Percentiles rank a stretch among this genome's conserved stretches.
Conservation (phyloP, 2,113 vertebrate species). For the Poeciliopsis occidentalis region DNA sequence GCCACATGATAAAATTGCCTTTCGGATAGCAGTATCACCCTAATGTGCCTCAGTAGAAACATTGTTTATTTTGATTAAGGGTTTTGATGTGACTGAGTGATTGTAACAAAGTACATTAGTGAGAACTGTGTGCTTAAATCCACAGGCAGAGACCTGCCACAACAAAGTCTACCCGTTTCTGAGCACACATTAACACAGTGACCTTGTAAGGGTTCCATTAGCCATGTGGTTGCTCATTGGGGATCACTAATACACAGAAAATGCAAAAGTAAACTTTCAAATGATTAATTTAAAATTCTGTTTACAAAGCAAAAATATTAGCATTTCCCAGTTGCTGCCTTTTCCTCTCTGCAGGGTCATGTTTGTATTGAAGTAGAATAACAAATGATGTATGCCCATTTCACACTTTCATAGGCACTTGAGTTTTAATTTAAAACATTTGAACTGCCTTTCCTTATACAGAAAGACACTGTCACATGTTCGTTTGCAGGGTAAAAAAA, state of each 20-base stretch:
- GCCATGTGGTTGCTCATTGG: conserved; percentile 64
- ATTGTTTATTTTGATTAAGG: conserved; percentile 67
- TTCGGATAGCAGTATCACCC: conserved; percentile 45
- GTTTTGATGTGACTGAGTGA: conserved; percentile 56
- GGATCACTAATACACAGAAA: conserved; percentile 75
- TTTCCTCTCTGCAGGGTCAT: background rate
- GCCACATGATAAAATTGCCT: conserved; percentile 29
- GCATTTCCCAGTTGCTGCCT: background rate
- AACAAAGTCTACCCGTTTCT: background rate
- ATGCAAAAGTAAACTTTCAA: conserved; percentile 19
- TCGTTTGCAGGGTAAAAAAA: too few relatives aligned
- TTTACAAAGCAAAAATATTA: background rate
- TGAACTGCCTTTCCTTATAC: too few relatives aligned
- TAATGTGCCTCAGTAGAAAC: conserved; percentile 56
- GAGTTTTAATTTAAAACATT: too few relatives aligned
- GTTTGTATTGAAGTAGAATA: background rate
- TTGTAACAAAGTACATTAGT: conserved; percentile 59
- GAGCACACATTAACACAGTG: conserved; percentile 4
- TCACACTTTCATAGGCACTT: too few relatives aligned
- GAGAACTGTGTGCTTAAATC: conserved; percentile 26
- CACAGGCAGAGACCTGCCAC: conserved; percentile 1
- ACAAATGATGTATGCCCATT: too few relatives aligned
- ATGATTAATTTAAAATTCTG: background rate
- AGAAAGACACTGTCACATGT: too few relatives aligned
- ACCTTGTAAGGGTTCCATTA: conserved; percentile 24